Evolutionary conservation across 1,140 invertebrate genomes (phyloP).

Genomic region (Zaprionus camerounensis): DNA sequence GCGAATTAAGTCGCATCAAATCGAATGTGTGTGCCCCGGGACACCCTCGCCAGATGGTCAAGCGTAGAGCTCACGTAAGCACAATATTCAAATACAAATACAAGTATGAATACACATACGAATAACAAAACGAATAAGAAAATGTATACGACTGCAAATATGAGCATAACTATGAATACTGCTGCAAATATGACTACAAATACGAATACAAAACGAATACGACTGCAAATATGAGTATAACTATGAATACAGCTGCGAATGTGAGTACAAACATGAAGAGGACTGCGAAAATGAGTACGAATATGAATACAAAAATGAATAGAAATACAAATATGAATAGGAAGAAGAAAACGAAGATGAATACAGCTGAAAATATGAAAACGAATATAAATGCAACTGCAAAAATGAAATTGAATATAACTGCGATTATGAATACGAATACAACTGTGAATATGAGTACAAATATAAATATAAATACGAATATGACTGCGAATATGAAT

Average conservation of each 20-base stretch:
- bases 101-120: slow-evolving; percentile 10
- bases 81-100: slow-evolving; percentile 9
- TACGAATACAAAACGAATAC: not conserved
- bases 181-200: not conserved
- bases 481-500: too few relatives aligned
- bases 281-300: not conserved
- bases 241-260: not conserved
- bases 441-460: too few relatives aligned
- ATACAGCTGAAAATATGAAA: too few relatives aligned
- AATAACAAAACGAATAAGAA: slow-evolving; percentile 21
- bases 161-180: not conserved
- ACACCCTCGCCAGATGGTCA: slow-evolving; percentile 56
- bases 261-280: not conserved
- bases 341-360: too few relatives aligned
- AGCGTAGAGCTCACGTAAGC: not conserved
- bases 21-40: slow-evolving; percentile 10
- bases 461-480: too few relatives aligned
- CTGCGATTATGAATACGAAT: too few relatives aligned
- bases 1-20: slow-evolving; percentile 32
- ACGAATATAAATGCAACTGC: too few relatives aligned
- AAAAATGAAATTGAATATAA: too few relatives aligned
- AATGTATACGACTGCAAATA: not conserved
- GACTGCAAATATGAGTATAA: not conserved
- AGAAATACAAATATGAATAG: too few relatives aligned
- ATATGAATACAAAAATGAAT: too few relatives aligned